phyloP scores from a whole-genome alignment of 2,113 vertebrate genomes.

The Erythrolamprus reginae region DNA sequence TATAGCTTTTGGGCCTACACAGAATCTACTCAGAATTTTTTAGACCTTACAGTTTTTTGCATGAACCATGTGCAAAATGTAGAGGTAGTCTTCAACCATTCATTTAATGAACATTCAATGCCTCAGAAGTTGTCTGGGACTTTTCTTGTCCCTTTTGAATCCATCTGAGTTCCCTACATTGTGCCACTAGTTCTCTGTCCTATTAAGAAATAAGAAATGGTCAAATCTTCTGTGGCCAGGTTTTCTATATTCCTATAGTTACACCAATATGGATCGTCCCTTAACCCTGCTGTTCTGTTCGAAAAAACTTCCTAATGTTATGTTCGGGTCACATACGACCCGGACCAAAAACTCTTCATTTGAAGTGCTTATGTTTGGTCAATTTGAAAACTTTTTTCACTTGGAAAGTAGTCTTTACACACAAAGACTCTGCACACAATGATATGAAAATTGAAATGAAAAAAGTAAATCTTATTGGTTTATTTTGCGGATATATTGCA shows the following conservation, averaged over 20 bases:
- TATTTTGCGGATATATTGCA: too few species aligned
- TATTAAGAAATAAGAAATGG: not conserved
- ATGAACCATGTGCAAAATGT: not conserved
- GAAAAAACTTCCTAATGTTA: too few species aligned
- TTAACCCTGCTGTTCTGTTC: too few species aligned
- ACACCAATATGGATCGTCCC: not conserved
- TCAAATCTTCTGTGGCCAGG: not conserved
- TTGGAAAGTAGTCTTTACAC: too few species aligned
- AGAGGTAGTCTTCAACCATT: not conserved
- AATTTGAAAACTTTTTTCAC: too few species aligned
- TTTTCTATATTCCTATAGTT: not conserved
- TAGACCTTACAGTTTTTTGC: not conserved
- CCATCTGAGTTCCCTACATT: not conserved
- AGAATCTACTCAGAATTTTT: not conserved
- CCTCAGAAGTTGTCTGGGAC: not conserved
- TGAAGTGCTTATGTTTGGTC: too few species aligned
- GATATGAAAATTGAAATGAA: too few species aligned
- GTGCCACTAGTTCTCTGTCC: not conserved
- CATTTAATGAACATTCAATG: not conserved
- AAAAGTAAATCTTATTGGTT: too few species aligned
- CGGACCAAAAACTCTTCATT: too few species aligned
- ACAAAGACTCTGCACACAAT: too few species aligned
- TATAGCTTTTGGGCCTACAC: not conserved
- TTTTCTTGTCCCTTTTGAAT: not conserved
- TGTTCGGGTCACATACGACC: too few species aligned